Evolutionary conservation across 2,888 invertebrate genomes (phyloP), one percentile per base, ranked within the genome.

Genomic region (Eledona agricola): DNA sequence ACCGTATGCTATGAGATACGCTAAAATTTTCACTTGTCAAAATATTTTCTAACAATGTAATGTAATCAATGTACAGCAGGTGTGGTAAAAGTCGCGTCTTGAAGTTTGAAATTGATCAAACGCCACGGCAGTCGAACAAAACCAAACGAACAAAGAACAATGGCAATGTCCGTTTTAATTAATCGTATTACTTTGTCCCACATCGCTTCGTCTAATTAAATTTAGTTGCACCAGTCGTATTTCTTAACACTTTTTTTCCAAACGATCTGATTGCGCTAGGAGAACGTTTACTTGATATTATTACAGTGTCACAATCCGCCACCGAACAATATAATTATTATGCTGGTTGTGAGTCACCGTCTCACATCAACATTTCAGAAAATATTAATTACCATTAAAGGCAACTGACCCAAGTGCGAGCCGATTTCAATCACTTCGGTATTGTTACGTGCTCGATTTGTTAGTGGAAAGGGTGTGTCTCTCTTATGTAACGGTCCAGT

Each of bases 351-450:
- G 42, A 42, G 29, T 42, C 42, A 42, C 29, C 42, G 16, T 11
- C 1, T 40, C 16, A 7, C 20, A 31, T 31, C n/a, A n/a, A n/a
- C n/a, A n/a, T 40, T 42, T 29, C 16, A 15, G 42, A 31, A 31
- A 20, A 42, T 31, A 42, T 42, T 42, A 42, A 42, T 42, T 42
- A 29, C 42, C 42, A 13, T 42, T 42, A 42, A 42, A 42, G 42
- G 42, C 12, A 31, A 37, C 37, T n/a, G 16, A 31, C 22, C 15
- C 29, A 20, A n/a, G 20, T 10, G 31, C 10, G 6, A 22, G 37
- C 7, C 19, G 17, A 15, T 32, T 35, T 34, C 22, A 11, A 11
- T 34, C 5, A 4, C 3, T 2, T 11, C 11, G 26, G n/a, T 12
- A 32, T 37, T 37, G 37, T 37, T 23, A 22, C 25, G 9, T 2